Evolutionary conservation across 2,113 vertebrate species (phyloP).

Genomic region (Corynorhinus townsendii): DNA sequence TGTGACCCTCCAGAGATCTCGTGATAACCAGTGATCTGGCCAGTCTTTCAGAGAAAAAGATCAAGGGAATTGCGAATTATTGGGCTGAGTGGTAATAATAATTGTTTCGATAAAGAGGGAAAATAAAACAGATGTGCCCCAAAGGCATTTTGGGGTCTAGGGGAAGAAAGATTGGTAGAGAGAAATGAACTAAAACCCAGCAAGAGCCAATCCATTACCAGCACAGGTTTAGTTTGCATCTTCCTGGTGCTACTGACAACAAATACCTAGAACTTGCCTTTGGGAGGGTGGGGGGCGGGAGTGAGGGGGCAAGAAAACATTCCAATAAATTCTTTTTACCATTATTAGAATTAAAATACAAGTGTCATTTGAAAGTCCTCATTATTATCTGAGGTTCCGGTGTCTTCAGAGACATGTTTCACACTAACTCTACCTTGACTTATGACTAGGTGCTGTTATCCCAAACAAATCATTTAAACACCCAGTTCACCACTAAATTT

Average conservation of each 20-base stretch:
- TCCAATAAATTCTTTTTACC: neutral
- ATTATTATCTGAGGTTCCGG: neutral
- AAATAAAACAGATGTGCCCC: conserved; percentile 69
- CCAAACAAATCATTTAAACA: neutral
- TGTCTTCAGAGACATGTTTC: neutral
- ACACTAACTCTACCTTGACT: neutral
- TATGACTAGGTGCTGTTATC: neutral
- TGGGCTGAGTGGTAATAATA: conserved; percentile 48
- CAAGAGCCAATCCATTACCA: neutral
- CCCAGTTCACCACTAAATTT: neutral
- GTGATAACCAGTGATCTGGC: conserved; percentile 35
- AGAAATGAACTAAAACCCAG: neutral
- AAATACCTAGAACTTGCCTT: neutral
- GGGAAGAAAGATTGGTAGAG: neutral
- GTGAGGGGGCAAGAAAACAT: neutral
- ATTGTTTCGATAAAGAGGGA: conserved; percentile 51
- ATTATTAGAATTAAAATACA: neutral
- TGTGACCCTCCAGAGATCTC: conserved; percentile 25
- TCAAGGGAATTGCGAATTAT: conserved; percentile 59
- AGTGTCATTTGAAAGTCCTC: neutral
- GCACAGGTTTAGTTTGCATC: neutral
- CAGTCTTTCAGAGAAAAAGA: conserved; percentile 49
- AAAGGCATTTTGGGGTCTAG: conserved; percentile 50
- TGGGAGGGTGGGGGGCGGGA: neutral
- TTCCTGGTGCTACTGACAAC: neutral